Base-by-base conservation (phyloP, 2,113 vertebrate genomes). In the Toxotes jaculatrix region DNA sequence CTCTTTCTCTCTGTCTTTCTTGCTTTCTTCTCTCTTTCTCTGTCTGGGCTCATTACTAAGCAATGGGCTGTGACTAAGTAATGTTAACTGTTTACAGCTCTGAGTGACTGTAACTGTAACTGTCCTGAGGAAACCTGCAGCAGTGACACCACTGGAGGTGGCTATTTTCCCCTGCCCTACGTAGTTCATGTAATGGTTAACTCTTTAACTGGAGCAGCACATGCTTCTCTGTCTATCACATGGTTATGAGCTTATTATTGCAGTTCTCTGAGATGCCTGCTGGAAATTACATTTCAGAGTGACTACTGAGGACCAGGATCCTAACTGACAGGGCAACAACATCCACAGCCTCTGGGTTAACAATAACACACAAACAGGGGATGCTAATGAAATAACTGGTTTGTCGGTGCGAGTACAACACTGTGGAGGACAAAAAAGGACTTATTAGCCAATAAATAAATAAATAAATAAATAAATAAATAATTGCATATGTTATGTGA, bases 11-110 rank as follows among this genome's bases (percentile, higher is more conserved):
- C n/a, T 31, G 0, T 74, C 65, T 77, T 71, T 72, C 64, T 75
- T 59, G 12, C 67, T 57, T 61, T 55, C 57, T 64, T 69, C 34
- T 61, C 63, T 43, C 36, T 23, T 56, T 49, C 47, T 79, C 72
- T 76, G 16, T 85, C 74, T 77, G 40, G 67, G 47, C 43, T 84
- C 34, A 86, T 91, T 84, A 82, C 84, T 73, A 64, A 79, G 77
- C 83, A 73, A 75, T 77, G 27, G 64, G 77, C 79, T 82, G 84
- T 83, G 82, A 88, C 85, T 87, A 66, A 88, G 76, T 88, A 74
- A 74, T 68, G 67, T 80, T 87, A 79, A 72, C 77, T 77, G 85
- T 87, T 87, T 74, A 86, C 85, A 84, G 68, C 72, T 88, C 62
- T 49, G 77, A 71, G 69, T 81, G 71, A 82, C 82, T 31, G 19